Evolutionary conservation across 2,113 vertebrate species (phyloP), one percentile per base, ranked within the genome.

Genomic region (Lophochroa leadbeateri): DNA sequence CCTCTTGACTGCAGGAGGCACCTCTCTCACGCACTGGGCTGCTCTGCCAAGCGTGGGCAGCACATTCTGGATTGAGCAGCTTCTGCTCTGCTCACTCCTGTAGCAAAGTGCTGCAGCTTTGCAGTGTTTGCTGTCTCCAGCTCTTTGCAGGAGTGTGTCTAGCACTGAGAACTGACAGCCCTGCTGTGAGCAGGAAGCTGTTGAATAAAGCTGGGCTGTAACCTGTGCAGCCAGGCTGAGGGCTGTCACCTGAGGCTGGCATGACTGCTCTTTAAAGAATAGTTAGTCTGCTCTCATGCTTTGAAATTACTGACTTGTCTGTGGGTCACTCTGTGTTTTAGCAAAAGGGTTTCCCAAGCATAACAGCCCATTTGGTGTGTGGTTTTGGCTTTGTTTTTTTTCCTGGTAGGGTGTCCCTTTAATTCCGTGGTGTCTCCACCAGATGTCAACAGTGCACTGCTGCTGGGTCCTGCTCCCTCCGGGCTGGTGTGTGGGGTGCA

Each of bases 401-500:
- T 28, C 24, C 29, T 68, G 52, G 4, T n/a, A 65, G 43, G 17
- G 15, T 44, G 74, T 89, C 89, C 39, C 77, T 67, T 83, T 49
- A 85, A 24, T 85, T 89, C 43, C 74, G 0, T 65, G 78, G 17
- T 68, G 47, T 96, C 89, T 97, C 96, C 96, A 97, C 6, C 94
- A 97, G 96, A 79, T 96, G 96, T 96, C 96, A 84, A 95, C 86
- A 91, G 95, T n/a, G 94, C 86, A 8, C 96, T 87, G 41, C 7
- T 47, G 23, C 7, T 24, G 29, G 49, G 52, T 47, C 49, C 41
- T 17, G n/a, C 24, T 70, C 58, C 46, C 24, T 35, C 23, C 1
- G 2, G n/a, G 7, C 46, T 2, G 9, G 4, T 4, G 58, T 0
- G 0, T 7, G 11, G 63, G 41, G 65, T 14, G 72, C 31, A 21